Evolutionary conservation across 2,797 vertebrate genomes (phyloP).

Genomic region (Typhlichthys eigenmanni): DNA sequence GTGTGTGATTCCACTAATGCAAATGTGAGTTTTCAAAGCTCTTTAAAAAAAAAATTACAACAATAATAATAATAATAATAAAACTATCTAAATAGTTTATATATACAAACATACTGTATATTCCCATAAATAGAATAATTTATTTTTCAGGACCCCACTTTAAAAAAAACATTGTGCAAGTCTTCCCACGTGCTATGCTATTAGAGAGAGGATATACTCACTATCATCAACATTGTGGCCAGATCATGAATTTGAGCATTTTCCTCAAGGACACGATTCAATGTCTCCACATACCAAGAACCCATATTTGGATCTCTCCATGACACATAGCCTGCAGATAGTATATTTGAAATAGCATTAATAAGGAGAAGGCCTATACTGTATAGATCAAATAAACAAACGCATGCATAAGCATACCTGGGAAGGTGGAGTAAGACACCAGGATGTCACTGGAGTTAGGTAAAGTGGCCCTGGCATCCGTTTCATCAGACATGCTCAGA

Average conservation of each 20-base stretch:
- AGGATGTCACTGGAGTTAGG: conserved; percentile 92
- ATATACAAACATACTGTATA: not conserved
- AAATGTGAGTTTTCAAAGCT: no score
- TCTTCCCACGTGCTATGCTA: not conserved
- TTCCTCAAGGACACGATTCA: conserved; percentile 81
- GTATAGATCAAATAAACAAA: not conserved
- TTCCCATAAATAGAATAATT: not conserved
- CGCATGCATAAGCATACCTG: conserved; percentile 73
- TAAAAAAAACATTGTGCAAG: not conserved
- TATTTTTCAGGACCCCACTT: no score
- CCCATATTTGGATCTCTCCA: conserved; percentile 83
- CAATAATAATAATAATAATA: no score
- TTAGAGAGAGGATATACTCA: conserved; percentile 54
- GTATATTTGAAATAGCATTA: conserved; percentile 16
- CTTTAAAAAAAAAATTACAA: not conserved
- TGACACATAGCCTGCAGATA: conserved; percentile 87
- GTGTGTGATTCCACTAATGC: no score
- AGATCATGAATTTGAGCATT: conserved; percentile 78
- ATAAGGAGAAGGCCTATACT: not conserved
- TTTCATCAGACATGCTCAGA: conserved; percentile 70
- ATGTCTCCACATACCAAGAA: conserved; percentile 89
- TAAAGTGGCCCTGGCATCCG: conserved; percentile 80
- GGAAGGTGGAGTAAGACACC: conserved; percentile 95
- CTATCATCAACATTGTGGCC: conserved; percentile 83
- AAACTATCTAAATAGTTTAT: no score